Conservation (phyloP, 2,113 vertebrate species). For the Plestiodon gilberti region DNA sequence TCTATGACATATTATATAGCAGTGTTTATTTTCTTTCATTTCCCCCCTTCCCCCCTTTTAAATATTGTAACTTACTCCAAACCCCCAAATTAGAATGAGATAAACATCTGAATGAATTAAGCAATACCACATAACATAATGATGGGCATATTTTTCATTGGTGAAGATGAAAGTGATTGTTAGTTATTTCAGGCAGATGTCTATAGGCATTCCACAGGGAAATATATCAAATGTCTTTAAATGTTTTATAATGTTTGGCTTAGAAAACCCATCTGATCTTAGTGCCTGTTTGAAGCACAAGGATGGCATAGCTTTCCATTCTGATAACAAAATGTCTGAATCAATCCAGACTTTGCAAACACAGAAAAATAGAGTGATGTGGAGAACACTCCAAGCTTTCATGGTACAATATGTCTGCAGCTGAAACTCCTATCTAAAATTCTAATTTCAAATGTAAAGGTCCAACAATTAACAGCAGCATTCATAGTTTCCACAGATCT, state of each 20-base stretch:
- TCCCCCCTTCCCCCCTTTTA: not conserved
- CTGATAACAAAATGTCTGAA: constrained; percentile 25
- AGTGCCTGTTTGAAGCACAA: not conserved
- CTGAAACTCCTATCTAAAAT: not conserved
- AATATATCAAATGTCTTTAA: constrained; percentile 36
- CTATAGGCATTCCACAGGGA: constrained; percentile 19
- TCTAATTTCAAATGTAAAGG: constrained; percentile 26
- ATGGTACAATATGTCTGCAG: not conserved
- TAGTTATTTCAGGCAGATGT: constrained; percentile 7
- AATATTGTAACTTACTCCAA: not conserved
- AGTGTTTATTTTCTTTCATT: no score
- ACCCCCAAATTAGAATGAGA: not conserved
- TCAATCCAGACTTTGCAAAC: not conserved
- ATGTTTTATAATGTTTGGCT: constrained; percentile 48
- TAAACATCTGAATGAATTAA: not conserved
- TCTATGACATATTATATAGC: not conserved
- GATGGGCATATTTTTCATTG: not conserved
- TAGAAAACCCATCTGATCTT: constrained; percentile 39
- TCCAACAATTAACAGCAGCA: constrained; percentile 2
- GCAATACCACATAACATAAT: not conserved
- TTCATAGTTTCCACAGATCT: not conserved
- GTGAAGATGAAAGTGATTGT: constrained; percentile 22
- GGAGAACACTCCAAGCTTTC: not conserved
- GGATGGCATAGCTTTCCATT: not conserved
- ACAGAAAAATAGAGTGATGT: not conserved